Percentiles rank a stretch among this genome's conserved stretches.
Evolutionary conservation across 2,113 vertebrate genomes (phyloP).

Genomic region (Eretmochelys imbricata): DNA sequence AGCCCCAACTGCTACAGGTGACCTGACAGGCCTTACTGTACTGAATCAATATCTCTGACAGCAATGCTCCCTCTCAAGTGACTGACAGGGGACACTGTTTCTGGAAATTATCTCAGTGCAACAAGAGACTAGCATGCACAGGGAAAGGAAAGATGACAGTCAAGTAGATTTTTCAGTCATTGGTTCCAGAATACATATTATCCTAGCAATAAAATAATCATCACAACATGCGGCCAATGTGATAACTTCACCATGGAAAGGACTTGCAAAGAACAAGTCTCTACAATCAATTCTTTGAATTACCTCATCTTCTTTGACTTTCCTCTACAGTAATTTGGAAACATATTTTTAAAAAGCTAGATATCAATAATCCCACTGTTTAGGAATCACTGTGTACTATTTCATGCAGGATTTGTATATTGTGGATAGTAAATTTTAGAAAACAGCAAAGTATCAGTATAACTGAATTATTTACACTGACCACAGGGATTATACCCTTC

Average conservation of each 20-base stretch:
- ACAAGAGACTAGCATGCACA: fast-evolving
- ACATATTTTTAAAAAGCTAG: neutral
- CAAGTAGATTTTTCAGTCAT: neutral
- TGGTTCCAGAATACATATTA: neutral
- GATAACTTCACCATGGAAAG: neutral
- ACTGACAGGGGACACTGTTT: neutral
- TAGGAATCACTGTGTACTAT: neutral
- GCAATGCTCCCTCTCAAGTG: neutral
- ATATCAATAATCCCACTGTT: fast-evolving
- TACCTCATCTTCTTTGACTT: fast-evolving
- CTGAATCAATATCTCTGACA: fast-evolving
- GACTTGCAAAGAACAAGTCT: fast-evolving
- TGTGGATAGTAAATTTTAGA: neutral
- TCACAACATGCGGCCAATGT: neutral
- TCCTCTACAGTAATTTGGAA: fast-evolving
- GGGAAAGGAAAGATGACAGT: fast-evolving
- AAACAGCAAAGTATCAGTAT: neutral
- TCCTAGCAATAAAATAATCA: neutral
- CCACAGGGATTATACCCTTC: neutral
- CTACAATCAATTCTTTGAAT: fast-evolving
- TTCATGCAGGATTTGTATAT: neutral
- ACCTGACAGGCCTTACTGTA: neutral
- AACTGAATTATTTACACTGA: fast-evolving
- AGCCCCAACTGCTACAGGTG: too few species aligned
- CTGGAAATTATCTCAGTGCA: neutral